Conservation (phyloP, 2,888 invertebrate genomes). For the Cremastinae sp. region DNA sequence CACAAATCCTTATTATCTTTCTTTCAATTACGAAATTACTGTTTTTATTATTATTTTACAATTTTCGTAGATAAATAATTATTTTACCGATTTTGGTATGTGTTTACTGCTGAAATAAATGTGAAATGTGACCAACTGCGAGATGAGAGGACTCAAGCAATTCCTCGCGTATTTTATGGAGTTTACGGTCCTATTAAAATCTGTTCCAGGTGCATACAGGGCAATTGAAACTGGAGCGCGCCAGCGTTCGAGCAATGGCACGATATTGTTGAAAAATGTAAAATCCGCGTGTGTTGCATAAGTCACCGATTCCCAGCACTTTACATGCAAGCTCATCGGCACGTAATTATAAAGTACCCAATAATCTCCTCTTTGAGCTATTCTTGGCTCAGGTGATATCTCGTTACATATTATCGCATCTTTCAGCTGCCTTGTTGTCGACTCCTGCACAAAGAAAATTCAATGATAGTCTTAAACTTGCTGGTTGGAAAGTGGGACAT, state of each 20-base stretch:
- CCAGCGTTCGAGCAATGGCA: constrained; percentile 92
- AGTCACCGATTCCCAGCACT: constrained; percentile 92
- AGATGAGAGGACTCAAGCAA: constrained; percentile 87
- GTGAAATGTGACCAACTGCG: constrained; percentile 92
- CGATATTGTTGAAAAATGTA: constrained; percentile 94
- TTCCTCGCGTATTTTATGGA: constrained; percentile 91
- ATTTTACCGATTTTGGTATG: constrained; percentile 87
- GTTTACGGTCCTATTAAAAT: constrained; percentile 88
- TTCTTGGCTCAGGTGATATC: constrained; percentile 83
- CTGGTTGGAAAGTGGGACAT: too few relatives aligned
- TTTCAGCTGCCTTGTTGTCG: constrained; percentile 65
- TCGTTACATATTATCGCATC: constrained; percentile 85
- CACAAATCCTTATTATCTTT: not conserved
- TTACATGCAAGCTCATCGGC: constrained; percentile 84
- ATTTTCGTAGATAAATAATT: constrained; percentile 27
- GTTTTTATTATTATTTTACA: not conserved
- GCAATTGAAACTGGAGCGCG: constrained; percentile 93
- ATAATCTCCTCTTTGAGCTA: constrained; percentile 89
- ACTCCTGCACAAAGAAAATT: not conserved
- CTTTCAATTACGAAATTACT: not conserved
- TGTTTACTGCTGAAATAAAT: constrained; percentile 93
- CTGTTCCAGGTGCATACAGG: constrained; percentile 92
- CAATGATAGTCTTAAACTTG: too few relatives aligned
- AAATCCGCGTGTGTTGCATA: constrained; percentile 96
- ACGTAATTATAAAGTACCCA: constrained; percentile 95